Evolutionary conservation across 1,140 invertebrate species (phyloP).

Genomic region (Pseudachorutes palmiensis): DNA sequence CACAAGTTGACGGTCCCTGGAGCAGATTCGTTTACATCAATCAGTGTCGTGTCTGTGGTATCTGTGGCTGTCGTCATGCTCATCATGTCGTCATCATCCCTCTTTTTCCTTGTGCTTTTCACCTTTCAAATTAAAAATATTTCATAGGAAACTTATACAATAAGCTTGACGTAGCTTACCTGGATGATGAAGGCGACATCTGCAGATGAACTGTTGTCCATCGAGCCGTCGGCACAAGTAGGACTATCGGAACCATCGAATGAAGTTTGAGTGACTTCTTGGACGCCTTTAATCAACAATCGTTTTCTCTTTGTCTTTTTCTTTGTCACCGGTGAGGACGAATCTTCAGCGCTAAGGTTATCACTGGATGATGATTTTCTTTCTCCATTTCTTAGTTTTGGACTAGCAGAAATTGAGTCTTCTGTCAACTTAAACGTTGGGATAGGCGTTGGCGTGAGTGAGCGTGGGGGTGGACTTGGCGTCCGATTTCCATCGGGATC

Average conservation of each 20-base stretch:
- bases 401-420: background rate
- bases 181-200: conserved; percentile 54
- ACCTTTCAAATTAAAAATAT: conserved; percentile 36
- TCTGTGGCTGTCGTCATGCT: conserved; percentile 48
- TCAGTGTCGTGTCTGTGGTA: conserved; percentile 50
- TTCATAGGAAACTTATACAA: background rate
- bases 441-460: conserved; percentile 18
- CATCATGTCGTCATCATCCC: conserved; percentile 46
- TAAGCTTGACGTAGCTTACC: conserved; percentile 40
- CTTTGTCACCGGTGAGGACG: background rate
- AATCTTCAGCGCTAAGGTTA: conserved; percentile 6
- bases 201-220: conserved; percentile 43
- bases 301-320: conserved; percentile 36
- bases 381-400: background rate
- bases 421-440: conserved; percentile 9
- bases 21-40: conserved; percentile 43
- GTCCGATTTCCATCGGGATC: conserved; percentile 19
- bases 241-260: background rate
- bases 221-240: conserved; percentile 9
- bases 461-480: conserved; percentile 12
- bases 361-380: background rate
- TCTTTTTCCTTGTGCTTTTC: conserved; percentile 39
- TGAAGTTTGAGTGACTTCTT: conserved; percentile 31
- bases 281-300: conserved; percentile 36
- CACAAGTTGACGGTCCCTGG: conserved; percentile 53